A percentile compares a stretch with the other conserved stretches of the same genome.
Conservation (phyloP, 2,113 vertebrate genomes). For the Crocuta crocuta region DNA sequence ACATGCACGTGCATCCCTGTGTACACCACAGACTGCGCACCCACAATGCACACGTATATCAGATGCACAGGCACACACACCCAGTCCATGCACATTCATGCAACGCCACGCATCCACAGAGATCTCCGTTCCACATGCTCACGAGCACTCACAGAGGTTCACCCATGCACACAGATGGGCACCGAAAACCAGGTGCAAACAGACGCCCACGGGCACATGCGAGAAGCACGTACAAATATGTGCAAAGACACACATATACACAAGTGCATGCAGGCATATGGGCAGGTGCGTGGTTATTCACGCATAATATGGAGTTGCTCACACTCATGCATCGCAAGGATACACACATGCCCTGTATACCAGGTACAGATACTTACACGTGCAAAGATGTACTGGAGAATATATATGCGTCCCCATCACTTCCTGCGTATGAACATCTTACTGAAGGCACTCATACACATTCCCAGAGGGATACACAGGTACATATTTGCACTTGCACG, state of each 20-base stretch:
- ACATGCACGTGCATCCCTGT: accelerated
- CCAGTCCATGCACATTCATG: too few species aligned
- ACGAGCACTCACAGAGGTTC: neutral
- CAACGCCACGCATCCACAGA: accelerated
- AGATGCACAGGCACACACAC: accelerated
- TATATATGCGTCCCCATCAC: accelerated
- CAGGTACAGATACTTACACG: accelerated
- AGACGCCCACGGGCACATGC: accelerated
- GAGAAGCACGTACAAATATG: accelerated
- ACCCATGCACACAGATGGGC: neutral
- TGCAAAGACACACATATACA: accelerated
- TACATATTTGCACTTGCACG: accelerated
- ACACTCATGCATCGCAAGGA: accelerated
- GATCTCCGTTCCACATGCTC: accelerated
- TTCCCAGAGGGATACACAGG: neutral
- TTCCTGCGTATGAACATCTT: neutral
- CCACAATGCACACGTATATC: neutral
- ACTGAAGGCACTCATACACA: too few species aligned
- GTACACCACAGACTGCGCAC: accelerated
- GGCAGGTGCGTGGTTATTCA: accelerated
- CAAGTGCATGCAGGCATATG: accelerated
- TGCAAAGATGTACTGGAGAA: neutral
- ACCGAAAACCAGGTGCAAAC: neutral
- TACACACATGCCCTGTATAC: accelerated
- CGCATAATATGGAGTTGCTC: accelerated